Evolutionary conservation across 2,888 invertebrate genomes (phyloP).

Genomic region (Apamea monoglypha): DNA sequence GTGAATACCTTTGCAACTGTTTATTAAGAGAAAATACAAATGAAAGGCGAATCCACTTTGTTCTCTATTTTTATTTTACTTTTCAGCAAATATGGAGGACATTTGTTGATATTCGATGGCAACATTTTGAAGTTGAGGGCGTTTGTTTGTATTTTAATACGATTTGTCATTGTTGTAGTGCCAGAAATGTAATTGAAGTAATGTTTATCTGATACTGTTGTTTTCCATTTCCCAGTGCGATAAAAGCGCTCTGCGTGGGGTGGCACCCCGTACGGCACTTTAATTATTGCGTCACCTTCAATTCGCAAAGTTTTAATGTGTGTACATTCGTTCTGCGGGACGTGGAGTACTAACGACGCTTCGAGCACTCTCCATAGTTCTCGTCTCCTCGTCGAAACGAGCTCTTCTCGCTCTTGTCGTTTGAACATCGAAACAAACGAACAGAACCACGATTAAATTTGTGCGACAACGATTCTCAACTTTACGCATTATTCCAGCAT

Average conservation of each 20-base stretch:
- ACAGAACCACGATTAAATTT: conserved; percentile 81
- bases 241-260: conserved; percentile 71
- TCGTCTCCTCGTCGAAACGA: conserved; percentile 79
- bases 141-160: conserved; percentile 24
- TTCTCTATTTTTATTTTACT: conserved; percentile 64
- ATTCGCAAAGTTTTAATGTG: conserved; percentile 88
- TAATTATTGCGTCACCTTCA: conserved; percentile 85
- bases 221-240: conserved; percentile 68
- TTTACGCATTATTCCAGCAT: conserved; percentile 65
- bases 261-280: conserved; percentile 75
- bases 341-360: conserved; percentile 81
- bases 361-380: conserved; percentile 82
- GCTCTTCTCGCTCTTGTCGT: conserved; percentile 83
- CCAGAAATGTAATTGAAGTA: conserved; percentile 43
- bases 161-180: conserved; percentile 18
- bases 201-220: conserved; percentile 60
- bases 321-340: conserved; percentile 83
- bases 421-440: conserved; percentile 85
- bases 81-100: conserved; percentile 34
- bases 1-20: conserved; percentile 73
- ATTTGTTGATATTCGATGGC: conserved; percentile 42
- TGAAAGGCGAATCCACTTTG: conserved; percentile 56
- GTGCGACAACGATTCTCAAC: conserved; percentile 69
- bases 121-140: conserved; percentile 23
- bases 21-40: conserved; percentile 72